Evolutionary conservation across 2,797 vertebrate species (phyloP).

Genomic region (Heliangelus exortis): DNA sequence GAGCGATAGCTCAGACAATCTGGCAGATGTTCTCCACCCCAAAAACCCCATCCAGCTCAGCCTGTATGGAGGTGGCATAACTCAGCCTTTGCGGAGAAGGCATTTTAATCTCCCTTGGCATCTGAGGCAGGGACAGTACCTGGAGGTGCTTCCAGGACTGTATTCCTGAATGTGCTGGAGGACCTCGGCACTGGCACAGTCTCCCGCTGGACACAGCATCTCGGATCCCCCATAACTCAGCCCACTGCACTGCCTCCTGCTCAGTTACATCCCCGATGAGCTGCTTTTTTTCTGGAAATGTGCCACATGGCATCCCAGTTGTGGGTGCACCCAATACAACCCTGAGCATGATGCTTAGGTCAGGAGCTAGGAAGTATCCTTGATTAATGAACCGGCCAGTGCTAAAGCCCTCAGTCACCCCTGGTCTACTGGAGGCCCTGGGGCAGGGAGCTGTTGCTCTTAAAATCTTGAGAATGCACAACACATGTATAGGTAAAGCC

Average conservation of each 20-base stretch:
- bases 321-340: background rate
- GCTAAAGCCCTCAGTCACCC: background rate
- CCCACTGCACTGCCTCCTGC: background rate
- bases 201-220: accelerated
- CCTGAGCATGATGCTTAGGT: accelerated
- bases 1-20: background rate
- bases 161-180: background rate
- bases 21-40: background rate
- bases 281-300: background rate
- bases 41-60: background rate
- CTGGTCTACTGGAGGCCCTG: background rate
- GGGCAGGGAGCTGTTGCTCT: background rate
- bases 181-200: no score
- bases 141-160: background rate
- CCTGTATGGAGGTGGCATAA: background rate
- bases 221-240: background rate
- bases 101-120: background rate
- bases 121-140: background rate
- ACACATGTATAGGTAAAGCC: accelerated
- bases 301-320: accelerated
- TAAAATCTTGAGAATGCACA: background rate
- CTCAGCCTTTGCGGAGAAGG: background rate
- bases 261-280: background rate
- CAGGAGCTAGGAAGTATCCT: background rate
- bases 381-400: background rate